Percentiles rank a stretch among this genome's conserved stretches.
These are phyloP conservation scores for Varroa destructor DNA, from an alignment of 1,140 invertebrate species.

Conservation along the genomic window DNA sequence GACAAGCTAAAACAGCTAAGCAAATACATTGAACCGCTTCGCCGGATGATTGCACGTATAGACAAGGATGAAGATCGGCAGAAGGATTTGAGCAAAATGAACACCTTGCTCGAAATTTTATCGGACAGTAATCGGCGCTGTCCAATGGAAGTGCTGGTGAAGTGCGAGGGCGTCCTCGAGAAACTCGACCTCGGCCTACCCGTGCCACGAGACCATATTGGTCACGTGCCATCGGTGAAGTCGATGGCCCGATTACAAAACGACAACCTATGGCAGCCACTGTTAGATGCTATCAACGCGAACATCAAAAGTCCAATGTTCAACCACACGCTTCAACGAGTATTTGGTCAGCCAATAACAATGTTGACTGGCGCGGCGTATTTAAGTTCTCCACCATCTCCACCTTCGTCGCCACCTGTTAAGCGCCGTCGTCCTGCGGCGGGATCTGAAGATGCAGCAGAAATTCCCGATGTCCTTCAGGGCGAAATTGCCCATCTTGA, in stretches of 20 bases:
- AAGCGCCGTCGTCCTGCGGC: conserved; percentile 40
- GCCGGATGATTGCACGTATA: conserved; percentile 68
- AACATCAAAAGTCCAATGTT: conserved; percentile 66
- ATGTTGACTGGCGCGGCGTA: conserved; percentile 54
- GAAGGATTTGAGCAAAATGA: conserved; percentile 71
- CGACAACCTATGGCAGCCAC: conserved; percentile 60
- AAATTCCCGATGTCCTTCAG: conserved; percentile 75
- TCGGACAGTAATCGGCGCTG: conserved; percentile 67
- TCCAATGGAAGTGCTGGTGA: conserved; percentile 69
- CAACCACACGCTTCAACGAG: conserved; percentile 77
- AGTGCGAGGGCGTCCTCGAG: conserved; percentile 79
- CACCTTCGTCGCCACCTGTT: neutral
- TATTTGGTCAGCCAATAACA: conserved; percentile 73
- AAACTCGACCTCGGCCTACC: conserved; percentile 49
- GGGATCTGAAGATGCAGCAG: conserved; percentile 44
- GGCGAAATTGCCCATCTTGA: conserved; percentile 81
- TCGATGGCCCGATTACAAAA: conserved; percentile 40
- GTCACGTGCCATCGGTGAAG: conserved; percentile 25
- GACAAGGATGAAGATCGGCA: conserved; percentile 69
- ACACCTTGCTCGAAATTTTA: conserved; percentile 73
- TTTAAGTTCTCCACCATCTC: neutral
- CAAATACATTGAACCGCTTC: conserved; percentile 80
- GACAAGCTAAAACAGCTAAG: conserved; percentile 80
- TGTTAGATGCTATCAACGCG: conserved; percentile 68
- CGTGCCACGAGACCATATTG: neutral